phyloP scores from a whole-genome alignment of 2,797 vertebrate species.

The Myioborus melanocephalus region DNA sequence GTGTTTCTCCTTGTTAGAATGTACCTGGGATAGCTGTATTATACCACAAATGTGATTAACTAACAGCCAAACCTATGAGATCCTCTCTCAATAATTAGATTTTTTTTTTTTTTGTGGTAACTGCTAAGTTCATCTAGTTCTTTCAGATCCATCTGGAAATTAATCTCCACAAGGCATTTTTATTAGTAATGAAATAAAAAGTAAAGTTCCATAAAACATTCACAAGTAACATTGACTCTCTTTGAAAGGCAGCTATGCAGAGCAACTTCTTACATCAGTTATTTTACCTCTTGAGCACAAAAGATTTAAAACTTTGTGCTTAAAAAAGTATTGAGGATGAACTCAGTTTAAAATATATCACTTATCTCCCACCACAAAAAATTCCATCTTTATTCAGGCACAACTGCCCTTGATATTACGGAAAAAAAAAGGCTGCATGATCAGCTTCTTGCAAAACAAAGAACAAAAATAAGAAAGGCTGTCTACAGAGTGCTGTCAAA shows the following conservation, averaged over 20 bases:
- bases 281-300: background rate
- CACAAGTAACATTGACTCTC: background rate
- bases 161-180: background rate
- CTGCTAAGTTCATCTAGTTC: background rate
- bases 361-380: background rate
- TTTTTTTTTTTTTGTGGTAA: background rate
- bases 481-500: background rate
- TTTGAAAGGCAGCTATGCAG: background rate
- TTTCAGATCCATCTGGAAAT: background rate
- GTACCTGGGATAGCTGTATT: background rate
- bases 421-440: background rate
- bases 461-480: background rate
- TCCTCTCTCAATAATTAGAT: background rate
- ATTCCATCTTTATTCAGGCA: background rate
- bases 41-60: background rate
- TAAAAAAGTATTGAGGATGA: background rate
- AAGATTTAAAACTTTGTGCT: background rate
- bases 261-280: background rate
- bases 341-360: background rate
- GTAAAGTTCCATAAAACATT: background rate
- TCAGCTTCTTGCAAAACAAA: background rate
- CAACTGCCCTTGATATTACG: background rate
- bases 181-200: background rate
- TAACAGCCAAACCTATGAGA: background rate
- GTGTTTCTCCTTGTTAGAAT: background rate